These are phyloP conservation scores for Amphiprion clarkii DNA, from an alignment of 2,797 vertebrate genomes.

Conservation along the genomic window DNA sequence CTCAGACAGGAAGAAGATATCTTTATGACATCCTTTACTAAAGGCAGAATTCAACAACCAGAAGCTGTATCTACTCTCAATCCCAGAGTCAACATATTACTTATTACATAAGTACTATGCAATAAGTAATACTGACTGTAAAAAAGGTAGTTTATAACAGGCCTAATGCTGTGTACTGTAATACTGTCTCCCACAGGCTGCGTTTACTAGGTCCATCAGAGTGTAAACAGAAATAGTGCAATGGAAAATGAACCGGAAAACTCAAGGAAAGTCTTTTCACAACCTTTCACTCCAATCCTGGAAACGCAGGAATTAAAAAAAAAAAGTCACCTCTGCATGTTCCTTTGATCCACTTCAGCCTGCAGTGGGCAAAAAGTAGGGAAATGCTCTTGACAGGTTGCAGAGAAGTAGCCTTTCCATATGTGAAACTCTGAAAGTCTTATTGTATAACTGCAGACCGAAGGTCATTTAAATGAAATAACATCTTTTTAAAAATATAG, in stretches of 20 bases:
- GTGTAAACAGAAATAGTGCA: constrained; percentile 22
- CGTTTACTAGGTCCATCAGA: not conserved
- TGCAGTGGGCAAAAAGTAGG: constrained; percentile 9
- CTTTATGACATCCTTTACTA: not conserved
- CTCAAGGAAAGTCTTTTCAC: constrained; percentile 25
- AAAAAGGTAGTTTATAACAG: not conserved
- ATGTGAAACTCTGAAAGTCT: constrained; percentile 1
- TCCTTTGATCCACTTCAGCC: constrained; percentile 42
- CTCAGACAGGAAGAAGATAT: not conserved
- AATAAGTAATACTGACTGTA: not conserved
- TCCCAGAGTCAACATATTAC: not conserved
- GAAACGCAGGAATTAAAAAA: constrained; percentile 11
- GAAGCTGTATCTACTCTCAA: not conserved
- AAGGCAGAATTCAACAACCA: not conserved
- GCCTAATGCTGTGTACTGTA: too few relatives aligned
- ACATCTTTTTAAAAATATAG: not conserved
- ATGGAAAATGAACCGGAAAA: constrained; percentile 31
- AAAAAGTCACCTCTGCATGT: constrained; percentile 9
- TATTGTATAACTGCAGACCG: not conserved
- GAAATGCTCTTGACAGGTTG: constrained; percentile 12
- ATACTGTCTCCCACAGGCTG: not conserved
- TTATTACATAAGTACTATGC: not conserved
- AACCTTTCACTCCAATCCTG: constrained; percentile 29
- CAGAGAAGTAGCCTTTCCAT: not conserved
- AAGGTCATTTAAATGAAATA: not conserved